phyloP scores from a whole-genome alignment of 2,888 invertebrate species.

The Notodromas monacha region DNA sequence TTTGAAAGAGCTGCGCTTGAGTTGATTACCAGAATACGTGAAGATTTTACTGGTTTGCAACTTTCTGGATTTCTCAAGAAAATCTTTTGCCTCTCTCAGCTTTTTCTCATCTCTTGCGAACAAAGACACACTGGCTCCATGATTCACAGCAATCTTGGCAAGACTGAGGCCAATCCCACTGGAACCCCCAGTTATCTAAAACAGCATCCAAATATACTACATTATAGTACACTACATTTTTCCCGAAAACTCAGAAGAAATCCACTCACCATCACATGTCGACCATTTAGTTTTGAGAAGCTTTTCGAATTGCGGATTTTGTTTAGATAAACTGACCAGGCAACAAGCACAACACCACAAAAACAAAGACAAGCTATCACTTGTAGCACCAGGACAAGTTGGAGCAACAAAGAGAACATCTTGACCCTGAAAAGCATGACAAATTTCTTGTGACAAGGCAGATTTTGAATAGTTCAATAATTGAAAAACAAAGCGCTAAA shows the following conservation, averaged over 20 bases:
- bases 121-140: constrained; percentile 64
- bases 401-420: too few relatives aligned
- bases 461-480: too few relatives aligned
- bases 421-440: too few relatives aligned
- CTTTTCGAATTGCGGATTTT: too few relatives aligned
- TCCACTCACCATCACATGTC: neutral
- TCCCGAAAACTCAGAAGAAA: neutral
- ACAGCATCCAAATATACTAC: neutral
- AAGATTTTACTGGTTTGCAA: constrained; percentile 11
- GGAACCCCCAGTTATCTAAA: constrained; percentile 59
- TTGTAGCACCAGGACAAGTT: too few relatives aligned
- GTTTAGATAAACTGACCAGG: too few relatives aligned
- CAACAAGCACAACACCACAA: too few relatives aligned
- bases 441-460: too few relatives aligned
- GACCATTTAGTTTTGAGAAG: neutral
- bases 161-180: constrained; percentile 71
- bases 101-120: constrained; percentile 43
- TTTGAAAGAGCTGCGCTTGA: too few relatives aligned
- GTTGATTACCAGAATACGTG: neutral
- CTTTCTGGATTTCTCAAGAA: neutral
- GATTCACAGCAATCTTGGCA: constrained; percentile 36
- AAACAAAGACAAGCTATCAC: too few relatives aligned
- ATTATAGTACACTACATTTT: neutral
- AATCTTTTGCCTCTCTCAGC: constrained; percentile 25
- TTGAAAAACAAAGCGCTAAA: too few relatives aligned